A percentile compares a stretch with the other conserved stretches of the same genome.
Conservation (phyloP, 1,140 invertebrate genomes). For the Steinernema feltiae region DNA sequence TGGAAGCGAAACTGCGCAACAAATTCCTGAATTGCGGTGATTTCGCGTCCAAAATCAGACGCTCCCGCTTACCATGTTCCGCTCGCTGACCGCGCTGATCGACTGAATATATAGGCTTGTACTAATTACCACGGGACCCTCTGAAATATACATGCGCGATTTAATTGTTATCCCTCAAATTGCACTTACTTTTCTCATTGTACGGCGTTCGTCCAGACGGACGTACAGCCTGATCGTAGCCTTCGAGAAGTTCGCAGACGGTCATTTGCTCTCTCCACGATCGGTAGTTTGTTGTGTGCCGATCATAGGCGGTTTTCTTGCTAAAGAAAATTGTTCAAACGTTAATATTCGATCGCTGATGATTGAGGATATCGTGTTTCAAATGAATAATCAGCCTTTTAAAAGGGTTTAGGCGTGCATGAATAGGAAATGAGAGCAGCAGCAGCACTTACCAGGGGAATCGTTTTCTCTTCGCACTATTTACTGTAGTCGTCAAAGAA, state of each 20-base stretch:
- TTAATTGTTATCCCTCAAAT: no score
- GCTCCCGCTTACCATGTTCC: constrained; percentile 46
- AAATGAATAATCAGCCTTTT: no score
- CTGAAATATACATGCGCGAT: constrained; percentile 39
- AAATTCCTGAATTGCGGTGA: constrained; percentile 45
- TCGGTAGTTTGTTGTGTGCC: constrained; percentile 54
- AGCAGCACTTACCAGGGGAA: neutral
- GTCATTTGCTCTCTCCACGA: constrained; percentile 58
- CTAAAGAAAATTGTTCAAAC: constrained; percentile 34
- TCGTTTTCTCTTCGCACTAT: neutral
- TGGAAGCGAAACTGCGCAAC: constrained; percentile 56
- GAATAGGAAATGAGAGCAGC: neutral
- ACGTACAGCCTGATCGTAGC: constrained; percentile 53
- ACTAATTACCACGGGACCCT: constrained; percentile 49
- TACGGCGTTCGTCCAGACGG: constrained; percentile 46
- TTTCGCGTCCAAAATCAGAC: neutral
- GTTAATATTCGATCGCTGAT: neutral
- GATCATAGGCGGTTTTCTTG: constrained; percentile 52
- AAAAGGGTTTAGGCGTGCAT: neutral
- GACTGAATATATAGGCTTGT: constrained; percentile 50
- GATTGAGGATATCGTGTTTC: neutral
- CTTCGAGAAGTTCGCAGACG: constrained; percentile 54
- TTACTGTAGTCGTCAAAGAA: neutral
- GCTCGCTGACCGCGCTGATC: constrained; percentile 52
- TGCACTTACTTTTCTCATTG: constrained; percentile 46